Base-by-base conservation (phyloP, 2,113 vertebrate species). In the Probosciger aterrimus region DNA sequence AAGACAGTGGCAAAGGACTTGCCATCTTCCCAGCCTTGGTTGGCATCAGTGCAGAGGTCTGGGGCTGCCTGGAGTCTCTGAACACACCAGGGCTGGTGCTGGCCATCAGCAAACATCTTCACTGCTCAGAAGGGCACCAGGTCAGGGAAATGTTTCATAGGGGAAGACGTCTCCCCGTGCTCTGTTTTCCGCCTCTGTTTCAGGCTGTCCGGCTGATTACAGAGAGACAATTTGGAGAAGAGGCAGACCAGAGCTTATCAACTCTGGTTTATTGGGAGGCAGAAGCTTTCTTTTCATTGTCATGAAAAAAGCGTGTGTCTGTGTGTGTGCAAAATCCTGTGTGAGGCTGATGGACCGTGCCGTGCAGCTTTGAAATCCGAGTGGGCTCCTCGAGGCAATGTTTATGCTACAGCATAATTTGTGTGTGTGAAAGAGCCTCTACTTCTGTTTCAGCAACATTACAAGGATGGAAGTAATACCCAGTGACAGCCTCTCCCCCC, bases 321-420 rank as follows among this genome's bases (percentile, higher is more conserved):
- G 33, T 33, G 50, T 33, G 68, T 11, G 59, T 14, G 52, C 64
- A 78, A 71, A 92, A 68, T 41, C 17, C 80, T 12, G n/a, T 31
- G 92, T 11, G 86, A 74, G 88, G 73, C 88, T 86, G 83, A 27
- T 6, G n/a, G 94, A 89, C 88, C 35, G 63, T 1, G 14, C 93
- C 5, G 10, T 18, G 85, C 12, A 55, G 88, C 96, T 97, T 95
- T 97, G 96, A 95, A 97, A 97, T 94, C 17, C 5, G 90, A 96
- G 95, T 43, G 75, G 87, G 90, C 90, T 95, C 84, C 94, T 95
- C 86, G 12, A 12, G 92, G 94, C 85, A 24, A 14, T 94, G 96
- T 95, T 95, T 96, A 80, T 1, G 1, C 93, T 92, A 7, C 67
- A 16, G 85, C 3, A 2, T 63, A 82, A 86, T 93, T 74, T 88